A percentile compares a stretch with the other conserved stretches of the same genome.
phyloP scores from a whole-genome alignment of 2,113 vertebrate genomes.

The Trichechus manatus region DNA sequence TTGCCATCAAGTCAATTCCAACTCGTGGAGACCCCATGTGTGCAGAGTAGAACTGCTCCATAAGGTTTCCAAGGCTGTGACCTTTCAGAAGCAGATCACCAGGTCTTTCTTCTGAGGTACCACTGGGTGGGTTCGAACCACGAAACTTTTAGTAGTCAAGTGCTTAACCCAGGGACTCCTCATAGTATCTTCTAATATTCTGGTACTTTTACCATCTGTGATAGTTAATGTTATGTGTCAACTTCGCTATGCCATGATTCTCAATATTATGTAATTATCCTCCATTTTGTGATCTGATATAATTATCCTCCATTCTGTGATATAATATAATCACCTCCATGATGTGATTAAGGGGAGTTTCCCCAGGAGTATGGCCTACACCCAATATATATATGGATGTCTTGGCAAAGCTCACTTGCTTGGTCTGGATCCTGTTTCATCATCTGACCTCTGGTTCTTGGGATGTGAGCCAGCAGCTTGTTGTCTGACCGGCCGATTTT shows the following conservation, averaged over 20 bases:
- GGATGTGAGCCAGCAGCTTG: no score
- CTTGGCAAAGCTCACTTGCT: no score
- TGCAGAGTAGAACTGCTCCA: background rate
- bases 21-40: background rate
- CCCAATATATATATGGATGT: background rate
- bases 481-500: no score
- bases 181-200: background rate
- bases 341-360: no score
- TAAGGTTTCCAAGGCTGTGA: background rate
- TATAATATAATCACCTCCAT: no score
- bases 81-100: background rate
- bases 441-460: no score
- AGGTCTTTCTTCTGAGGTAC: background rate
- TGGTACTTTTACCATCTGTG: background rate
- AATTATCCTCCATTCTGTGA: no score
- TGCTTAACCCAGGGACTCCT: background rate
- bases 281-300: no score
- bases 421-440: no score
- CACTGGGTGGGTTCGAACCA: background rate
- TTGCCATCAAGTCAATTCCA: background rate
- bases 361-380: no score
- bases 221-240: background rate
- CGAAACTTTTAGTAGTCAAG: background rate
- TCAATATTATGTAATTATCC: background rate
- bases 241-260: background rate